Percentiles rank a stretch among this genome's conserved stretches.
Conservation (phyloP, 1,140 invertebrate species). For the Cylas formicarius region DNA sequence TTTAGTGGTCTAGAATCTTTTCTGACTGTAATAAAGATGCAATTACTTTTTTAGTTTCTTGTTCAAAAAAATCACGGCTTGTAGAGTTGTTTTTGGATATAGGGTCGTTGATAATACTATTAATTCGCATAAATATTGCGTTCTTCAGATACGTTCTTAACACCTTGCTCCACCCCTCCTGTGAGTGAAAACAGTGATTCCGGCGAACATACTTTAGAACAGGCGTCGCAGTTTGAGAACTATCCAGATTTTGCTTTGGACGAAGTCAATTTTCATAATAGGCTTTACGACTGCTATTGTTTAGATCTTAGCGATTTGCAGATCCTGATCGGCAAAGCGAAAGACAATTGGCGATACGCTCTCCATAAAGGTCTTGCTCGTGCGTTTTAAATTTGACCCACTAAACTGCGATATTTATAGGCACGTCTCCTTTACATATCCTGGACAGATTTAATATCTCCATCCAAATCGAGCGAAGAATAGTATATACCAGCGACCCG, state of each 20-base stretch:
- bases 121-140: too few relatives aligned
- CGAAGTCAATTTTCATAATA: constrained; percentile 61
- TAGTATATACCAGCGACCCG: constrained; percentile 76
- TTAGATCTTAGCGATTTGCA: constrained; percentile 82
- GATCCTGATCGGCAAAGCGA: constrained; percentile 76
- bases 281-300: constrained; percentile 75
- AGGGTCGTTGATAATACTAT: too few relatives aligned
- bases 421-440: constrained; percentile 76
- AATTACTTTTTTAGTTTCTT: too few relatives aligned
- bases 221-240: constrained; percentile 26
- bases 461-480: constrained; percentile 70
- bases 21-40: too few relatives aligned
- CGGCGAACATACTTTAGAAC: constrained; percentile 33
- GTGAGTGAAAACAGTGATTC: constrained; percentile 61
- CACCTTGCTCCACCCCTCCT: constrained; percentile 88
- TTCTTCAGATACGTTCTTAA: constrained; percentile 71
- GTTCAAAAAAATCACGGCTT: too few relatives aligned
- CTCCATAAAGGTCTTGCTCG: constrained; percentile 54
- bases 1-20: too few relatives aligned
- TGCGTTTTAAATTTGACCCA: neutral
- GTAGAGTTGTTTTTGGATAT: too few relatives aligned
- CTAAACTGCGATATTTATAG: constrained; percentile 9
- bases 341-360: constrained; percentile 85
- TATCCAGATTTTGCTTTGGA: constrained; percentile 41
- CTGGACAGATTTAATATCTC: constrained; percentile 88